Conservation (phyloP, 2,797 vertebrate genomes). For the Pachyuromys duprasi region DNA sequence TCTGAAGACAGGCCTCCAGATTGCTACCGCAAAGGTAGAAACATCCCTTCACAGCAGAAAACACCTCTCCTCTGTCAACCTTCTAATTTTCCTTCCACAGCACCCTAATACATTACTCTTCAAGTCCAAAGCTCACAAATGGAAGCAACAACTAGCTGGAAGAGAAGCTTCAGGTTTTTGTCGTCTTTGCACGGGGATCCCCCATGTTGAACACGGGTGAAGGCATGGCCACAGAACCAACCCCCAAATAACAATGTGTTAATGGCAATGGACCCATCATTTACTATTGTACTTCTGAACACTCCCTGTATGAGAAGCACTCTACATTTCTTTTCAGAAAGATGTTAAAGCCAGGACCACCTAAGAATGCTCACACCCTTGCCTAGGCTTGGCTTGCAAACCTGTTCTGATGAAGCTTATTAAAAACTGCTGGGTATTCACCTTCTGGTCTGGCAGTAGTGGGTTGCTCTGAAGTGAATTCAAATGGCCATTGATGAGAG, state of each 20-base stretch:
- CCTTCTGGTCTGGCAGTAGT: constrained; percentile 99
- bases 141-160: constrained; percentile 53
- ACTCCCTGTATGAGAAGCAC: background rate
- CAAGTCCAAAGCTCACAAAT: constrained; percentile 71
- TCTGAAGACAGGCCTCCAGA: constrained; percentile 14
- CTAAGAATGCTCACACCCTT: constrained; percentile 45
- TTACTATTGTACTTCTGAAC: constrained; percentile 57
- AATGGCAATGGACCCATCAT: constrained; percentile 46
- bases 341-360: constrained; percentile 24
- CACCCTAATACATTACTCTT: constrained; percentile 64
- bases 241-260: background rate
- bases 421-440: constrained; percentile 89
- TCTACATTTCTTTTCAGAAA: constrained; percentile 49
- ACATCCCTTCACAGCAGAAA: constrained; percentile 73
- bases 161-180: background rate
- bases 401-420: constrained; percentile 87
- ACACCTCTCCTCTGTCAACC: constrained; percentile 58
- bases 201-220: constrained; percentile 39
- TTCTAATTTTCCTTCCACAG: constrained; percentile 73
- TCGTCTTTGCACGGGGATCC: constrained; percentile 33
- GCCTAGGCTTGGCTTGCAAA: constrained; percentile 77
- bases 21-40: constrained; percentile 60
- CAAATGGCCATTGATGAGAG: constrained; percentile 99
- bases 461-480: constrained; percentile 99
- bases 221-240: constrained; percentile 38